Percentiles rank a stretch among this genome's conserved stretches.
Evolutionary conservation across 2,888 invertebrate species (phyloP).

Genomic region (Epinotia nisella): DNA sequence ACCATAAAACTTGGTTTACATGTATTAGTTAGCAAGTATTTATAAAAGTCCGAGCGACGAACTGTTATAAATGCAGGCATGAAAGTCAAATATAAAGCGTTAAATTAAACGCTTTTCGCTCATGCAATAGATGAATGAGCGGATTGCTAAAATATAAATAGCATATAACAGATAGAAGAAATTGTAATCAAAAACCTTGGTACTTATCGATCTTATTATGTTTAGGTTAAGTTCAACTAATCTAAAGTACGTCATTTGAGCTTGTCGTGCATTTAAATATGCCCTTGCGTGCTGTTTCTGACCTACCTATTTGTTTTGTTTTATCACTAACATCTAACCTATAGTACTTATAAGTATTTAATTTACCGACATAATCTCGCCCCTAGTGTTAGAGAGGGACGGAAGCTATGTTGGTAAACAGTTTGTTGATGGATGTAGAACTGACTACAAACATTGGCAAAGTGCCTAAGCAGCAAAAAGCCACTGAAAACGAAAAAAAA

Average conservation of each 20-base stretch:
- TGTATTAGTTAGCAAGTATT: no score
- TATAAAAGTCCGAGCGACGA: no score
- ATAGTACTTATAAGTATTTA: neutral
- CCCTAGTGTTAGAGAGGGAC: neutral
- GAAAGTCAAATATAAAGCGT: neutral
- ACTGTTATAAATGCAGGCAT: neutral
- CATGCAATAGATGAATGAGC: neutral
- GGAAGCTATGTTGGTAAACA: slow-evolving; percentile 3
- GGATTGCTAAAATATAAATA: neutral
- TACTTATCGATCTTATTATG: neutral
- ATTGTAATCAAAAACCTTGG: neutral
- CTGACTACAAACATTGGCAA: no score
- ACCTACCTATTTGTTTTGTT: slow-evolving; percentile 1
- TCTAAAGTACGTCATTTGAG: slow-evolving; percentile 24
- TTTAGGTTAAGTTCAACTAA: slow-evolving; percentile 1
- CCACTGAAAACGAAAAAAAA: no score
- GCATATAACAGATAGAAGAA: neutral
- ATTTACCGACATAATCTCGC: neutral
- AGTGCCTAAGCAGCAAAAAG: no score
- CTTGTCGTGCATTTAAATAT: neutral
- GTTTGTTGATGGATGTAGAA: neutral
- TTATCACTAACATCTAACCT: slow-evolving; percentile 12
- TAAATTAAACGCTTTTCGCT: neutral
- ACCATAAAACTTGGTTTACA: no score
- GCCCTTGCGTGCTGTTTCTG: neutral